Evolutionary conservation across 2,797 vertebrate genomes (phyloP).

Genomic region (Strix occidentalis): DNA sequence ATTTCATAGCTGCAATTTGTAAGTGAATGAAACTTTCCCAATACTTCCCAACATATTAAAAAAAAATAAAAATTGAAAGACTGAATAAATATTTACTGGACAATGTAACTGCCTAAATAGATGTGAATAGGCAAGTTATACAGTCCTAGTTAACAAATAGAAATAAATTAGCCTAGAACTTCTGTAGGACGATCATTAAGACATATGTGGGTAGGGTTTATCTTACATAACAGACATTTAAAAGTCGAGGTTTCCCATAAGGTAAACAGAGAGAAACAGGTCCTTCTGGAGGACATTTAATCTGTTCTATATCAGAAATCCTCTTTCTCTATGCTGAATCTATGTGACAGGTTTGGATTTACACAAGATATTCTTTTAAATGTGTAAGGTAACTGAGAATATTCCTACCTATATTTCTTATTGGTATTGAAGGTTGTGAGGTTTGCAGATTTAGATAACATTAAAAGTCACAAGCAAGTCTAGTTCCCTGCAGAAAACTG

Average conservation of each 20-base stretch:
- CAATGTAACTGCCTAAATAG: background rate
- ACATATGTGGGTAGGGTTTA: background rate
- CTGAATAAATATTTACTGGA: background rate
- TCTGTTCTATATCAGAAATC: background rate
- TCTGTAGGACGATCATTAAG: background rate
- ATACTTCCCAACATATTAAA: background rate
- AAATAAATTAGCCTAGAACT: background rate
- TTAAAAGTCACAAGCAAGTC: background rate
- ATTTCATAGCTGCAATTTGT: background rate
- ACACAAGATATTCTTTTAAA: background rate
- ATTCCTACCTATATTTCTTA: background rate
- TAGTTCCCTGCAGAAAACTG: background rate
- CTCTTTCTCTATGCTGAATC: background rate
- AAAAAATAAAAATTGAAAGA: background rate
- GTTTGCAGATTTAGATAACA: background rate
- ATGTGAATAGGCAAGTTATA: background rate
- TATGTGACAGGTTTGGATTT: background rate
- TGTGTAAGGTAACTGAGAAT: background rate
- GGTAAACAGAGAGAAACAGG: background rate
- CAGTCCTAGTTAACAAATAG: background rate
- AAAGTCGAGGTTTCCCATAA: background rate
- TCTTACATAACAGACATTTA: background rate
- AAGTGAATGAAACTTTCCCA: background rate
- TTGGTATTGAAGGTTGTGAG: background rate
- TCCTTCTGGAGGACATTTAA: background rate